Evolutionary conservation across 2,113 vertebrate genomes (phyloP).

Genomic region (Sigmodon hispidus): DNA sequence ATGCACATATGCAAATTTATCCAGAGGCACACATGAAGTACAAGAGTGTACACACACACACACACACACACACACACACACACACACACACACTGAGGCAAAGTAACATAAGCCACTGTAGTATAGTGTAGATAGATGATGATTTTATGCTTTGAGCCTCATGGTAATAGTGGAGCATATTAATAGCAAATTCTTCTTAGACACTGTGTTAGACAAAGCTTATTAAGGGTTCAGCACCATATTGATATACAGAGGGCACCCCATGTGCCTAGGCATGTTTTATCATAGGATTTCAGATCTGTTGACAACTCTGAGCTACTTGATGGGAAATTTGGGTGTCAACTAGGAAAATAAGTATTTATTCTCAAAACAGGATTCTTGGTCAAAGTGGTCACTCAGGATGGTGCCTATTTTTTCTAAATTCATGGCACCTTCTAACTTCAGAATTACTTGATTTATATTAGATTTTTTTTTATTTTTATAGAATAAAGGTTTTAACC

Average conservation of each 20-base stretch:
- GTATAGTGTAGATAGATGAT: neutral
- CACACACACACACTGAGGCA: neutral
- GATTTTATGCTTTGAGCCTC: neutral
- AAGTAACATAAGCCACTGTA: neutral
- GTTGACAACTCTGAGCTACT: neutral
- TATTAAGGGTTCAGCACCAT: neutral
- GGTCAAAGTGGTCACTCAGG: neutral
- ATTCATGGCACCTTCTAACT: neutral
- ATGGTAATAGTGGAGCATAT: neutral
- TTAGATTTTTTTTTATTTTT: neutral
- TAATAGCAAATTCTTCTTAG: neutral
- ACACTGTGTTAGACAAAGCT: neutral
- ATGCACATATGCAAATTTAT: neutral
- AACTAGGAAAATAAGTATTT: neutral
- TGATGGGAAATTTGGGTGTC: neutral
- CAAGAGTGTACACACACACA: neutral
- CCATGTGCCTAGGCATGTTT: neutral
- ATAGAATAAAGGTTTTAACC: too few species aligned
- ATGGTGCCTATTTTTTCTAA: neutral
- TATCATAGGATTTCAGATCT: neutral
- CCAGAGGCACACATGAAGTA: neutral
- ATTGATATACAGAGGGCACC: neutral
- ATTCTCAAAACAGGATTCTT: neutral
- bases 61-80: neutral
- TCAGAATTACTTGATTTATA: neutral